Percentiles rank a stretch among this genome's conserved stretches.
Conservation (phyloP, 2,888 invertebrate genomes). For the Dioctria rufipes region DNA sequence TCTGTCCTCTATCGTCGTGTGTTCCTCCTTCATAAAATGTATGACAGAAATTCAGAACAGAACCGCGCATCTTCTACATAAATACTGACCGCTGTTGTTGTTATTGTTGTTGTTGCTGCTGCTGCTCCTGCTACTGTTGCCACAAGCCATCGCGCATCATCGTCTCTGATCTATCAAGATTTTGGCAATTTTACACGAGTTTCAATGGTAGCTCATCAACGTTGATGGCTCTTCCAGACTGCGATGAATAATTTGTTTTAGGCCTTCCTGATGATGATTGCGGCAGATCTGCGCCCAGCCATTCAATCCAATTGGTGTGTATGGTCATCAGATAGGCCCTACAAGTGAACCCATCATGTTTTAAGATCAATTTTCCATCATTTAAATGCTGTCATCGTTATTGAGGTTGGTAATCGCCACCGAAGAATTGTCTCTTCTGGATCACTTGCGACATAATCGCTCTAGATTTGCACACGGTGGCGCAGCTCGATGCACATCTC, state of each 20-base stretch:
- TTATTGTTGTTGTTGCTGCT: neutral
- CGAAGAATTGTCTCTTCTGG: neutral
- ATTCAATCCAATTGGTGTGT: no score
- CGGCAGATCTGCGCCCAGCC: neutral
- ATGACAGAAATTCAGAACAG: neutral
- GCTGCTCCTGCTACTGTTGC: neutral
- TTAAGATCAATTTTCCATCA: conserved; percentile 36
- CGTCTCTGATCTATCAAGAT: conserved; percentile 34
- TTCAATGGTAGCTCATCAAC: conserved; percentile 26
- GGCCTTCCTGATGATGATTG: conserved; percentile 5
- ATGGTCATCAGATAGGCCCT: conserved; percentile 9
- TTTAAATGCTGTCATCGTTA: conserved; percentile 37
- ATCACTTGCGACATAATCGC: conserved; percentile 22
- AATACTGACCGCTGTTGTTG: neutral
- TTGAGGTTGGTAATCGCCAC: conserved; percentile 17
- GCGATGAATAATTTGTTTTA: conserved; percentile 19
- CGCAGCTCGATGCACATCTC: neutral
- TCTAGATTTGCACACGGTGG: conserved; percentile 2
- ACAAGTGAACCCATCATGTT: conserved; percentile 12
- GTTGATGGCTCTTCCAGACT: conserved; percentile 1
- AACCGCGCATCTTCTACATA: neutral
- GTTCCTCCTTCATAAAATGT: neutral
- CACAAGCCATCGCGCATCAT: conserved; percentile 11
- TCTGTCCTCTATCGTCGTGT: neutral
- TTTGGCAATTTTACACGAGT: conserved; percentile 34